phyloP scores from a whole-genome alignment of 2,113 vertebrate species.

The Marmota flaviventris region DNA sequence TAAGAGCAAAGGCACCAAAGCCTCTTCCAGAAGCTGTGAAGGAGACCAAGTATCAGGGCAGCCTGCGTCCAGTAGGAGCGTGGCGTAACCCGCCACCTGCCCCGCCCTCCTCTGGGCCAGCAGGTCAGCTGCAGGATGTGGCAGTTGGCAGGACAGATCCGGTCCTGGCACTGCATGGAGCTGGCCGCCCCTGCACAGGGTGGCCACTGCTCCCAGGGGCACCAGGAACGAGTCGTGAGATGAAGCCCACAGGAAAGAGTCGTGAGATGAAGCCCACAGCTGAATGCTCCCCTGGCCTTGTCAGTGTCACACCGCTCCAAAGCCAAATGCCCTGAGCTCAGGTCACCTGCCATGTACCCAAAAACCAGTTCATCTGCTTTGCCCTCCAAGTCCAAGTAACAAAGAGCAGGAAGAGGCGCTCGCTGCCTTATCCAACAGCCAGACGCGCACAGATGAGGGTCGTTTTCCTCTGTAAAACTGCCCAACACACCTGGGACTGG shows the following conservation, averaged over 20 bases:
- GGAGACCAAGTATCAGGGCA: background rate
- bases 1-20: background rate
- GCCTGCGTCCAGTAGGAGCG: background rate
- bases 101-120: rapidly evolving
- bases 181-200: rapidly evolving
- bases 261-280: rapidly evolving
- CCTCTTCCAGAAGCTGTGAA: background rate
- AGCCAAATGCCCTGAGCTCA: background rate
- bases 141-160: rapidly evolving
- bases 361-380: conserved; percentile 45
- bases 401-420: conserved; percentile 29
- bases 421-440: conserved; percentile 62
- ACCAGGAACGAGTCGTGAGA: rapidly evolving
- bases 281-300: background rate
- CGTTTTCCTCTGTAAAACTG: conserved; percentile 57
- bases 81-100: rapidly evolving
- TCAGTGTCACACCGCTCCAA: background rate
- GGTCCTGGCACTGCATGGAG: rapidly evolving
- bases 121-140: background rate
- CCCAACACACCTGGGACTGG: background rate
- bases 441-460: background rate
- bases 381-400: conserved; percentile 48
- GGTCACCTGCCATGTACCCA: background rate
- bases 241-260: rapidly evolving
- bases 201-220: background rate